phyloP scores from a whole-genome alignment of 2,797 vertebrate species.

The Sebastolobus altivelis region DNA sequence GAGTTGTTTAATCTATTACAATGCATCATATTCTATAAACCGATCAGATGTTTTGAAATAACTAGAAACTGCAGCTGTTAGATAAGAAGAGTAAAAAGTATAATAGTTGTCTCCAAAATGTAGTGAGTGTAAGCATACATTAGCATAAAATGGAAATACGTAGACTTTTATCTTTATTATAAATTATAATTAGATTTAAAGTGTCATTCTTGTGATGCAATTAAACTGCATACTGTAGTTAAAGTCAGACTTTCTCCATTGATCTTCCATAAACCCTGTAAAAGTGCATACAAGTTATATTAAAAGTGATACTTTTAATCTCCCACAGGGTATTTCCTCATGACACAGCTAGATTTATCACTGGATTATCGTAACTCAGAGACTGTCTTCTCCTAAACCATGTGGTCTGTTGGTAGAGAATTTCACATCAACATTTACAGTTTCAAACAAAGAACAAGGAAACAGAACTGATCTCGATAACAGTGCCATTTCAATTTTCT shows the following conservation, averaged over 20 bases:
- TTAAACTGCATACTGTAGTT: neutral
- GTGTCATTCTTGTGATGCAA: neutral
- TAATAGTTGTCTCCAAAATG: neutral
- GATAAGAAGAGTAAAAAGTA: neutral
- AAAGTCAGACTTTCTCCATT: neutral
- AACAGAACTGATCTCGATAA: constrained; percentile 6
- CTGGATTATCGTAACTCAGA: constrained; percentile 29
- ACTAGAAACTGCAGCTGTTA: neutral
- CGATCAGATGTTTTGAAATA: neutral
- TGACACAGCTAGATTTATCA: neutral
- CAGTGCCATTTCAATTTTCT: constrained; percentile 7
- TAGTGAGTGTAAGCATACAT: neutral
- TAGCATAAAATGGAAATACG: neutral
- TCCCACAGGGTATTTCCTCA: neutral
- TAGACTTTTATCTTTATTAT: neutral
- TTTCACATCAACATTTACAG: constrained; percentile 50
- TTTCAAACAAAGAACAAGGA: constrained; percentile 42
- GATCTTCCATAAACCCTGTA: neutral
- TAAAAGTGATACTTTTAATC: constrained; percentile 4
- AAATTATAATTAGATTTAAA: neutral
- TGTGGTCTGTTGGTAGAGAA: constrained; percentile 14
- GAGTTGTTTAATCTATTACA: neutral
- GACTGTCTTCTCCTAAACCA: constrained; percentile 36
- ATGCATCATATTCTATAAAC: neutral
- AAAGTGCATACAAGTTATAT: neutral